Evolutionary conservation across 2,113 vertebrate genomes (phyloP), one percentile per base, ranked within the genome.

Genomic region (Todiramphus saurophagus): DNA sequence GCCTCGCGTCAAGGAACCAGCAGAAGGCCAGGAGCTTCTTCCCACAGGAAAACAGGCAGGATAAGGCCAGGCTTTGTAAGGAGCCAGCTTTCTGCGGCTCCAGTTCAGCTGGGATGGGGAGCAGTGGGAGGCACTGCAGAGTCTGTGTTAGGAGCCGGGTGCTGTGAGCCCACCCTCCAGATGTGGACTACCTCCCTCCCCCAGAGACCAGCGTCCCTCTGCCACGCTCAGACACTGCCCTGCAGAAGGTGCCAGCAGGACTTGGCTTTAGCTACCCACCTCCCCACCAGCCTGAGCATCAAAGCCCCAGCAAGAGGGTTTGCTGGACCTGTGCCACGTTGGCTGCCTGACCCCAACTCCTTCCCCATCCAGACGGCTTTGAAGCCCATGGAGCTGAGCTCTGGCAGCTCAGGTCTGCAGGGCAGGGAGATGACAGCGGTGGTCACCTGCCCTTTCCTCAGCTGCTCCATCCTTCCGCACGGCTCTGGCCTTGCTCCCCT

Each of bases 361-460:
- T 44, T 75, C 51, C 66, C 43, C 28, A 51, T 82, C 1, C 3
- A 78, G 41, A 41, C 13, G 2, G 44, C 46, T 74, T 66, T 0
- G 16, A 13, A 25, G 39, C 72, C 63, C 62, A 27, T 3, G 2
- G 72, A 86, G 37, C 58, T 1, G 16, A 33, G n/a, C 25, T 37
- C 31, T 3, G 37, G 51, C 2, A 67, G n/a, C 44, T 18, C 44
- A 44, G 13, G 3, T 75, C 18, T 53, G 9, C 0, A 0, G 2
- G 53, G n/a, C 48, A 66, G 59, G 27, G 41, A 66, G 58, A 10
- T 8, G 23, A 31, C 13, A 70, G 44, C 48, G 21, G 14, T 0
- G 4, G 44, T 41, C 11, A 0, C 55, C 48, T 72, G 76, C 72
- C 68, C 69, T 56, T 50, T 62, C 50, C 70, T 70, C 62, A 51